Base-by-base conservation (phyloP, 2,797 vertebrate species). In the Labeo calbasu region DNA sequence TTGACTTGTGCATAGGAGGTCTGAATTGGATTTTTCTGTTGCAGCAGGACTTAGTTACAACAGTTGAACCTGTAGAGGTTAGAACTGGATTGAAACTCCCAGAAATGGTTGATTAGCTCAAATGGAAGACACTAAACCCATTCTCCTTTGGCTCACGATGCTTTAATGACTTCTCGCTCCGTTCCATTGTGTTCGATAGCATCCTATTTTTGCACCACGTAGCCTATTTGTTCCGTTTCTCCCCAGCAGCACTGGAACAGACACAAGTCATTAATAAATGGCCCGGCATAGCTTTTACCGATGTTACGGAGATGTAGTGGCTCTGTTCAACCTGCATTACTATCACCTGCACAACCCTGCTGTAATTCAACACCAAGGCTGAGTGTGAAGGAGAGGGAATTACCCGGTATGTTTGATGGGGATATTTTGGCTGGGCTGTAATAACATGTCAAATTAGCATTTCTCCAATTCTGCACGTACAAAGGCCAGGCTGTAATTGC, bases 381-480 rank as follows among this genome's bases (percentile, higher is more conserved):
- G 61, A 28, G 75, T 71, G 53, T 78, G 51, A 70, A 48, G 51
- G 28, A 68, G 11, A 50, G 40, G 65, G 25, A 51, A 78, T 71
- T 61, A 53, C 66, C 23, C 0, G 66, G 53, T 48, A 13, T 63
- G 66, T 83, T 83, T 51, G 50, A 50, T 50, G 8, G 73, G 73
- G 63, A 83, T 83, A 63, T 84, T 84, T 78, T 84, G 82, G 53
- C 75, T 78, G 36, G 53, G 53, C 76, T 84, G 13, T 78, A 84
- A 84, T 71, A 84, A 84, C 75, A 61, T 71, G 75, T 84, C 82
- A 78, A 78, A 78, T 84, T 71, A 78, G 75, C 82, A 78, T 84
- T 71, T 61, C 66, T 78, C 40, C 82, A 71, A 77, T 78, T 71
- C 75, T 36, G 65, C 65, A 84, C 10, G 21, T 32, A 78, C 82